Base-by-base conservation (phyloP, 2,797 vertebrate genomes). In the Muscicapa striata region DNA sequence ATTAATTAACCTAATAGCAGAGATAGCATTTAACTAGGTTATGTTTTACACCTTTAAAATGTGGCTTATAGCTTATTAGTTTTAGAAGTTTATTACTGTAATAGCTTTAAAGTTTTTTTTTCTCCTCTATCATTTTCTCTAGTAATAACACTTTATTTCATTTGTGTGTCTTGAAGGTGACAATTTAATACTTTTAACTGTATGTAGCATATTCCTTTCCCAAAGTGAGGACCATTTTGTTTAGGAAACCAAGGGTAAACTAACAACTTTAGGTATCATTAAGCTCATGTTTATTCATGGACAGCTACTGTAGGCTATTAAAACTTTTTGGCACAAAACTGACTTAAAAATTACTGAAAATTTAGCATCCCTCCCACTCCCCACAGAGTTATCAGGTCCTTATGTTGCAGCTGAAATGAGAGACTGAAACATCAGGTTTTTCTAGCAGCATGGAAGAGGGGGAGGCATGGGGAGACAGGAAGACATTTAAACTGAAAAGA, bases 251-350 rank as follows among this genome's bases (percentile, higher is more conserved):
- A 95, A 76, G 92, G 29, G 24, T 75, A 80, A 79, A 21, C 48
- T 87, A 82, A 72, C 62, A 78, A 81, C 11, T 79, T 45, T n/a
- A 88, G 76, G n/a, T 81, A 67, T 93, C 45, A 82, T 79, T 92
- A 66, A 90, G 82, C 45, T 73, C 55, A 73, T 52, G 46, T 72
- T 87, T 93, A 87, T 78, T 90, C 74, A 93, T 69, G 49, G 24
- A 9, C 40, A 91, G 89, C 74, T 94, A 40, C 66, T 45, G 43
- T 66, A 85, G 63, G 52, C 94, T 97, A 95, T 94, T 86, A 95
- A 97, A 98, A 97, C 32, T 13, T 89, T 97, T 97, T 98, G 97
- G 95, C 97, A 98, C 96, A 97, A 96, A 97, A 95, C 93, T 94
- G 94, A 97, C 97, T 79, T 43, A 83, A 88, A 95, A 98, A 96